phyloP scores from a whole-genome alignment of 2,113 vertebrate genomes.

The Trachemys scripta region DNA sequence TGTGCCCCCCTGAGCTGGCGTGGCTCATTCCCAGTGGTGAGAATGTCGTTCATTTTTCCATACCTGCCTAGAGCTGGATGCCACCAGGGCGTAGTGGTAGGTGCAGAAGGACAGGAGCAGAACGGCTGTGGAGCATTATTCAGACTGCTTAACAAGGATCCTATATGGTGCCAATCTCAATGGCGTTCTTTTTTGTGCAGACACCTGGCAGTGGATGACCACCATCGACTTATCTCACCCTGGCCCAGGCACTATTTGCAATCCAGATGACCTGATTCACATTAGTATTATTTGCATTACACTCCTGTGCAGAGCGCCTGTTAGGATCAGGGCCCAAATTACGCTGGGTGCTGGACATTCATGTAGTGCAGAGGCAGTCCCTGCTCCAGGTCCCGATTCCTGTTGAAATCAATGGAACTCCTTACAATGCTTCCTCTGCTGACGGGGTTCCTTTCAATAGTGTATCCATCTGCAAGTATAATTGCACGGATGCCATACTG shows the following conservation, averaged over 20 bases:
- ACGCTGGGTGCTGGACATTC: background rate
- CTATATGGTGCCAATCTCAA: background rate
- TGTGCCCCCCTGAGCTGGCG: background rate
- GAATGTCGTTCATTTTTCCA: background rate
- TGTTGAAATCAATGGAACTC: background rate
- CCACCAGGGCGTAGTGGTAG: background rate
- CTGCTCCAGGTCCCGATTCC: background rate
- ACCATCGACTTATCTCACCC: background rate
- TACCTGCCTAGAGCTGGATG: background rate
- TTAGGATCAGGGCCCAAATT: background rate
- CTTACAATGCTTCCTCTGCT: too few species aligned
- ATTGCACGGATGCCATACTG: background rate
- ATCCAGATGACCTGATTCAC: background rate
- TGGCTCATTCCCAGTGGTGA: background rate
- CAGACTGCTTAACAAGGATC: background rate
- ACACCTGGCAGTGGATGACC: background rate
- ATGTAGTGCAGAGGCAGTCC: background rate
- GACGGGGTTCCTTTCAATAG: background rate
- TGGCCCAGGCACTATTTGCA: background rate
- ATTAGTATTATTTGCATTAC: background rate
- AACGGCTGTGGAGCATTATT: background rate
- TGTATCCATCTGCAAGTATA: background rate
- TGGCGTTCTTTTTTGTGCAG: background rate
- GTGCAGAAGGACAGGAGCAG: background rate
- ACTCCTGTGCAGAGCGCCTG: background rate